Evolutionary conservation across 2,113 vertebrate genomes (phyloP).

Genomic region (Xiphophorus hellerii): DNA sequence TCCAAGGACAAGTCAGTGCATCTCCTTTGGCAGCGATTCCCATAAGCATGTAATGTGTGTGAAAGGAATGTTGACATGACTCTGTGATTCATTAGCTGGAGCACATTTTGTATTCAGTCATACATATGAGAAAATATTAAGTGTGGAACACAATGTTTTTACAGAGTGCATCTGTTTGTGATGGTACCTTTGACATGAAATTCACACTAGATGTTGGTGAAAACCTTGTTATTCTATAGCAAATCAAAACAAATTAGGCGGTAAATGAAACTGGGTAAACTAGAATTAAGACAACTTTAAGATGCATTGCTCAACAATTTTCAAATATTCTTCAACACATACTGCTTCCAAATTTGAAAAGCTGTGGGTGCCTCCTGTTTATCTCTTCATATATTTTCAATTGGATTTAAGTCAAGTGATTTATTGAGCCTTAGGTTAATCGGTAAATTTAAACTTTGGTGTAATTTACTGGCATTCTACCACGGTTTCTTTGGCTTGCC

Average conservation of each 20-base stretch:
- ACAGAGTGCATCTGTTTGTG: neutral
- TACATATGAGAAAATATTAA: neutral
- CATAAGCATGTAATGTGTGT: conserved; percentile 31
- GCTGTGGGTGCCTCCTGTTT: neutral
- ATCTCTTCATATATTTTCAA: neutral
- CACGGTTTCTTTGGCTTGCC: too few relatives aligned
- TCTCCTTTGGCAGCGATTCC: conserved; percentile 26
- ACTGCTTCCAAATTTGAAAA: too few relatives aligned
- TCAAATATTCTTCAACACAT: neutral
- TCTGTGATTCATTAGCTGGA: conserved; percentile 55
- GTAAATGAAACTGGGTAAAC: neutral
- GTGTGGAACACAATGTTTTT: neutral
- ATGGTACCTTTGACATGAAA: neutral
- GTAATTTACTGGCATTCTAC: too few relatives aligned
- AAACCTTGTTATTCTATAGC: neutral
- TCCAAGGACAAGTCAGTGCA: conserved; percentile 40
- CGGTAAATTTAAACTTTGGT: too few relatives aligned
- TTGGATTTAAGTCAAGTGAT: neutral
- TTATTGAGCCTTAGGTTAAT: neutral
- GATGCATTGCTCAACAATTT: neutral
- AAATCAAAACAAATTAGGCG: neutral
- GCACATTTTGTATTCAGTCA: conserved; percentile 39
- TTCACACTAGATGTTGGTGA: neutral
- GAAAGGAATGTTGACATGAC: conserved; percentile 35
- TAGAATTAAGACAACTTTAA: neutral